Evolutionary conservation across 2,113 vertebrate genomes (phyloP).

Genomic region (Chrysemys picta): DNA sequence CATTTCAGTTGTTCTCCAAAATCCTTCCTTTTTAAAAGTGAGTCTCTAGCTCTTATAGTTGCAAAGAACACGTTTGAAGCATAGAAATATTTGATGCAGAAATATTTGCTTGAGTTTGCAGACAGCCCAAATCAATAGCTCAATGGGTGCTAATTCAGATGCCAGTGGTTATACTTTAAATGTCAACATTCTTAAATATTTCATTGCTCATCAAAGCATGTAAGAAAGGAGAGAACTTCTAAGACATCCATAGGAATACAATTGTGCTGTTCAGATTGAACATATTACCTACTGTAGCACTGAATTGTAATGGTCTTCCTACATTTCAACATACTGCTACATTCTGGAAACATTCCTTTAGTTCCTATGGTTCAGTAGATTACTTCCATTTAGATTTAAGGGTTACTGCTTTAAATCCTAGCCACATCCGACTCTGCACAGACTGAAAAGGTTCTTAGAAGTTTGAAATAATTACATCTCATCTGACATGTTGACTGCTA

Average conservation of each 20-base stretch:
- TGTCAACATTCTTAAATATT: not conserved
- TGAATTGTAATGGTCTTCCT: not conserved
- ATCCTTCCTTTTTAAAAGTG: not conserved
- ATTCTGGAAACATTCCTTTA: not conserved
- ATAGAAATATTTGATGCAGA: not conserved
- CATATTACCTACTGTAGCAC: not conserved
- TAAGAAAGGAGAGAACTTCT: not conserved
- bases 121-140: not conserved
- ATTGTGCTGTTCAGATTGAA: not conserved
- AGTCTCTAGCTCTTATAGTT: not conserved
- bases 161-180: not conserved
- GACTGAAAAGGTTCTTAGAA: accelerated
- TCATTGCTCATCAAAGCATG: not conserved
- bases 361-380: not conserved
- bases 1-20: not conserved
- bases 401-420: not conserved
- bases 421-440: not conserved
- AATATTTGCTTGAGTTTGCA: not conserved
- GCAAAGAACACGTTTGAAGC: not conserved
- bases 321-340: not conserved
- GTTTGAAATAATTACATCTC: not conserved
- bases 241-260: not conserved
- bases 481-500: not conserved
- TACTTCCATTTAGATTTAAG: not conserved
- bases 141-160: not conserved